A percentile compares a stretch with the other conserved stretches of the same genome.
Conservation (phyloP, 2,888 invertebrate genomes). For the Epinotia brunnichana region DNA sequence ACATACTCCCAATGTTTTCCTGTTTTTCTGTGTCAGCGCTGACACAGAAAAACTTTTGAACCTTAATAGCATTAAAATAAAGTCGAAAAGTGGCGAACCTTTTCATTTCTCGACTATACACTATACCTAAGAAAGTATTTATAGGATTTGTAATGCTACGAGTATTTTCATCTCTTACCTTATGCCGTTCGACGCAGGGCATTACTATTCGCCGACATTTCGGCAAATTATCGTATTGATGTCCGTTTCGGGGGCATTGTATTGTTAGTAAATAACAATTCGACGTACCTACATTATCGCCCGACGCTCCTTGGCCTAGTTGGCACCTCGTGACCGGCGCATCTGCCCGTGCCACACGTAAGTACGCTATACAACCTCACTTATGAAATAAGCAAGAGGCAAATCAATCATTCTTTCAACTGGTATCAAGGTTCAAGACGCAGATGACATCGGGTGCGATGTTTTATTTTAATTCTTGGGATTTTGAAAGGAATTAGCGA, state of each 20-base stretch:
- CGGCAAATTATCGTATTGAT: constrained; percentile 14
- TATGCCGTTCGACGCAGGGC: not conserved
- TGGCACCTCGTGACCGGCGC: constrained; percentile 70
- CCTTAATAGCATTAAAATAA: no score
- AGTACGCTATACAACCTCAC: constrained; percentile 20
- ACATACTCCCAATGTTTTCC: no score
- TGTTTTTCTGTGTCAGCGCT: no score
- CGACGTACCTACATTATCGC: constrained; percentile 57
- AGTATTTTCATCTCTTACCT: not conserved
- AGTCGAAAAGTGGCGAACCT: no score
- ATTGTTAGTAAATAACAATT: constrained; percentile 58
- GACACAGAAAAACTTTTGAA: no score
- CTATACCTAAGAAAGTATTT: no score
- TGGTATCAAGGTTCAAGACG: constrained; percentile 10
- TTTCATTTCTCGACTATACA: no score
- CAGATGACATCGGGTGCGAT: not conserved
- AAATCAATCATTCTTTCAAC: constrained; percentile 30
- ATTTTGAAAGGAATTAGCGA: no score
- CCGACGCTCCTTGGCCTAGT: constrained; percentile 73
- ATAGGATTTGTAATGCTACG: no score
- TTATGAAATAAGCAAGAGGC: constrained; percentile 31
- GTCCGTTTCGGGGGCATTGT: constrained; percentile 48
- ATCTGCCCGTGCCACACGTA: constrained; percentile 57
- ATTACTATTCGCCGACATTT: constrained; percentile 16
- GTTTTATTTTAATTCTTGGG: not conserved